These are phyloP conservation scores for Eospalax fontanierii DNA, from an alignment of 2,797 vertebrate genomes.

Conservation along the genomic window DNA sequence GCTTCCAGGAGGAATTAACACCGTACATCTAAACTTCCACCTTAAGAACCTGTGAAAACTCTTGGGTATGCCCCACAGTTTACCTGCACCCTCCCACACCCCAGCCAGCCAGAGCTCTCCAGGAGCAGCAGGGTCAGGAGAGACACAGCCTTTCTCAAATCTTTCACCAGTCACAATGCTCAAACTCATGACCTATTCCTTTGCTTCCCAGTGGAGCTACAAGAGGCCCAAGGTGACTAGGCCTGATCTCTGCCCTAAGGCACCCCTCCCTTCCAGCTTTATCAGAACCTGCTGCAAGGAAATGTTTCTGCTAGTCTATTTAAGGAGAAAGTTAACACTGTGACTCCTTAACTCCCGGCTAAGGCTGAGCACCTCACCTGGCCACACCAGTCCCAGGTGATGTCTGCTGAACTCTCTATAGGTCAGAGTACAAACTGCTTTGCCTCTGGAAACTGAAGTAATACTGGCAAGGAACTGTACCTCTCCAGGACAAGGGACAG, in stretches of 20 bases:
- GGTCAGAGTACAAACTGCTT: not conserved
- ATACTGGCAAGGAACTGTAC: not conserved
- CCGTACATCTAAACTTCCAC: not conserved
- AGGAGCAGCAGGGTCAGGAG: not conserved
- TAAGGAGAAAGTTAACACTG: slow-evolving; percentile 43
- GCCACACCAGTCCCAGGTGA: not conserved
- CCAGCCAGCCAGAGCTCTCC: not conserved
- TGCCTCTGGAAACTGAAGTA: not conserved
- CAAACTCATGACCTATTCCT: not conserved
- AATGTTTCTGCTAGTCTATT: slow-evolving; percentile 67
- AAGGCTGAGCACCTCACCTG: not conserved
- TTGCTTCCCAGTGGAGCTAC: not conserved
- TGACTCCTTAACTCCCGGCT: not conserved
- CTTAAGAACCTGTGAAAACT: not conserved
- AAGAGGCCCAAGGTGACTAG: not conserved
- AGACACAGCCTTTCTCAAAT: not conserved
- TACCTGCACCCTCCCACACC: not conserved
- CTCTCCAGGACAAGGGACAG: not conserved
- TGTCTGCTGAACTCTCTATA: not conserved
- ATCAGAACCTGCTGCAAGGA: slow-evolving; percentile 40
- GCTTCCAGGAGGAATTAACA: not conserved
- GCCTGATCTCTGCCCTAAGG: slow-evolving; percentile 59
- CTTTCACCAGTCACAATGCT: not conserved
- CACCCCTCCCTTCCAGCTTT: not conserved
- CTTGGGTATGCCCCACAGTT: not conserved